Evolutionary conservation across 2,888 invertebrate genomes (phyloP).

Genomic region (Hirtodrosophila histrioides): DNA sequence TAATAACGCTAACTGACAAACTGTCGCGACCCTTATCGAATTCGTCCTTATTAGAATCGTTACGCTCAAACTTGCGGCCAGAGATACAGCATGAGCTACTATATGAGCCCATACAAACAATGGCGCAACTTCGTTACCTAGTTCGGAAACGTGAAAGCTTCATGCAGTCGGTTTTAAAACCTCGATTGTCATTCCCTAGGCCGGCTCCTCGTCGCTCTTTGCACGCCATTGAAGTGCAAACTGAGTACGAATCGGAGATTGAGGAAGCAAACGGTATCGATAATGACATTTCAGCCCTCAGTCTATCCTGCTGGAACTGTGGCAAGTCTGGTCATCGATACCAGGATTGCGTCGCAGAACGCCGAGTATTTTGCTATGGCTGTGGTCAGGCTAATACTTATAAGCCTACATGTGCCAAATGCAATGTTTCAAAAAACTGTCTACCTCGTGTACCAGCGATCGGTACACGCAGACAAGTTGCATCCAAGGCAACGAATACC

Average conservation of each 20-base stretch:
- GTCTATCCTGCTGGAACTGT: no score
- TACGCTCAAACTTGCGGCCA: background rate
- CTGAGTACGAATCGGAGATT: no score
- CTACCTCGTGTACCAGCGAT: no score
- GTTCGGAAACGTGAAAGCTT: background rate
- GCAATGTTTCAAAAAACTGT: background rate
- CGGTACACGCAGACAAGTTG: no score
- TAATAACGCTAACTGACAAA: no score
- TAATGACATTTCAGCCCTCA: no score
- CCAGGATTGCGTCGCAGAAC: background rate
- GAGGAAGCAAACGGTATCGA: no score
- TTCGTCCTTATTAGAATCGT: background rate
- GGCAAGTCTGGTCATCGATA: no score
- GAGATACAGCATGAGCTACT: background rate
- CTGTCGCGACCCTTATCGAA: background rate
- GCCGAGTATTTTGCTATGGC: background rate
- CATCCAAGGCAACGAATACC: no score
- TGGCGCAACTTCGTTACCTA: background rate
- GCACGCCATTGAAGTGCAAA: no score
- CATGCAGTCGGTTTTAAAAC: background rate
- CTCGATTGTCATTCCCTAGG: background rate
- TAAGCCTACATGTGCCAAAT: background rate
- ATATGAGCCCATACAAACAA: background rate
- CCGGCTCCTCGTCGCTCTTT: no score
- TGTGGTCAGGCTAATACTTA: background rate